Percentiles rank a stretch among this genome's conserved stretches.
These are phyloP conservation scores for Butorides virescens DNA, from an alignment of 2,113 vertebrate genomes.

Conservation along the genomic window DNA sequence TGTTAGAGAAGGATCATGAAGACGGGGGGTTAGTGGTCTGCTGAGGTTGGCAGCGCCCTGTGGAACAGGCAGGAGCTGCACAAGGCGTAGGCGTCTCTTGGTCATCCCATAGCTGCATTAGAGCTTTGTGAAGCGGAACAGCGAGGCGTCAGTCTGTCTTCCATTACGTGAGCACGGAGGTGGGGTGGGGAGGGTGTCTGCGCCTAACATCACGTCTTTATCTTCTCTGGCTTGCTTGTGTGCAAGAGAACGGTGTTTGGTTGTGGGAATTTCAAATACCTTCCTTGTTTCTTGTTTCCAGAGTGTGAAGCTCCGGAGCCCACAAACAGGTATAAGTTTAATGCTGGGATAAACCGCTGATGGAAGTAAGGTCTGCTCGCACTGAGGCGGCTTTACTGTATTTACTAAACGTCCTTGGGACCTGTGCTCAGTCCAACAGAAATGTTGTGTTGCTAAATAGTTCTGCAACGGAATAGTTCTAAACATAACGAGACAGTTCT, in stretches of 20 bases:
- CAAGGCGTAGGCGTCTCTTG: background rate
- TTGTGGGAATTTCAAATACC: constrained; percentile 16
- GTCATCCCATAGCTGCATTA: background rate
- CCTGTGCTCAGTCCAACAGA: background rate
- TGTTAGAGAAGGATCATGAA: background rate
- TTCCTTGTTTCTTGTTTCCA: constrained; percentile 57
- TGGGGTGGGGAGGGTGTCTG: background rate
- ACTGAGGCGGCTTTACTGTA: background rate
- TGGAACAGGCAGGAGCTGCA: background rate
- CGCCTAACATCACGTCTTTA: background rate
- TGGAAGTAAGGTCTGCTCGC: background rate
- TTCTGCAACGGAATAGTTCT: background rate
- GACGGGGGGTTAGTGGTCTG: no score
- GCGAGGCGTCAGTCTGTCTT: background rate
- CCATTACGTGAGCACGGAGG: background rate
- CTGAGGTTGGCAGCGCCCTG: background rate
- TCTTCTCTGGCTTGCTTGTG: background rate
- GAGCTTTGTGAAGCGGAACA: background rate
- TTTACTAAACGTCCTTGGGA: background rate
- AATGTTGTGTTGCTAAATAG: background rate
- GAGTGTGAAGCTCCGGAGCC: constrained; percentile 69
- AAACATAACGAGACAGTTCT: background rate
- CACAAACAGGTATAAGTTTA: constrained; percentile 68
- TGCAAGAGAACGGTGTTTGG: background rate
- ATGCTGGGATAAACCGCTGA: background rate